These are phyloP conservation scores for Calidris pygmaea DNA, from an alignment of 2,113 vertebrate species.

Conservation along the genomic window DNA sequence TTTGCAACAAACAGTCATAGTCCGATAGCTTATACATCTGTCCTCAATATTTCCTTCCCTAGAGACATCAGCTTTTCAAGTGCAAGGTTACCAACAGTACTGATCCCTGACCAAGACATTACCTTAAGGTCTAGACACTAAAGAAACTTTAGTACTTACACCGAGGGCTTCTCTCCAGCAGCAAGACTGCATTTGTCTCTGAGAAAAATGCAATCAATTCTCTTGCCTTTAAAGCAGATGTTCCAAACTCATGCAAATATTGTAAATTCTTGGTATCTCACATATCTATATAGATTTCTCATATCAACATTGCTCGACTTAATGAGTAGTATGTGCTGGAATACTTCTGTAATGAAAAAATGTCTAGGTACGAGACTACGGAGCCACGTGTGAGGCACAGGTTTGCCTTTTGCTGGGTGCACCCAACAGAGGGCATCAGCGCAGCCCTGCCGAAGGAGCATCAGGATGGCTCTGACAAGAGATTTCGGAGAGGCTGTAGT, in stretches of 20 bases:
- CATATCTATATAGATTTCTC: neutral
- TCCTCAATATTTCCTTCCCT: conserved; percentile 36
- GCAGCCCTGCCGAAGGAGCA: neutral
- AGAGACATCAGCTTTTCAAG: conserved; percentile 1
- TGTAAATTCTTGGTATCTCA: neutral
- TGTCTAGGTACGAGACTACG: neutral
- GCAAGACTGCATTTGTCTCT: neutral
- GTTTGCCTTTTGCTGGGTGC: neutral
- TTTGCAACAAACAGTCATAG: neutral
- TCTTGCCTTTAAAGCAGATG: neutral
- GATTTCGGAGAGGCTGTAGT: neutral
- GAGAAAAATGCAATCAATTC: neutral
- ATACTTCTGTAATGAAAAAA: neutral
- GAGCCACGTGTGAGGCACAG: rapidly evolving
- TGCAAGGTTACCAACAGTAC: neutral
- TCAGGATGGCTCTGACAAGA: rapidly evolving
- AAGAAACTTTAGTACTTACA: neutral
- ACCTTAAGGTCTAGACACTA: neutral
- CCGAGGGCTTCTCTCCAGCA: neutral
- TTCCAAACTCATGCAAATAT: neutral
- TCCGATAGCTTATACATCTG: neutral
- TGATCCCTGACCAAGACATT: conserved; percentile 6
- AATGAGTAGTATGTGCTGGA: neutral
- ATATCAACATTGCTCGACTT: neutral
- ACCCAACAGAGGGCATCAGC: neutral